Conservation (phyloP, 2,113 vertebrate species). For the rabbit (Oryctolagus cuniculus) region mOryCun1.1 NC_091438.1:68293501-68294000, state of each 20-base stretch:
- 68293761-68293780: neutral
- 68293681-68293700: neutral
- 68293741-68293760: neutral
- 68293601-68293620: neutral
- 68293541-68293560: neutral
- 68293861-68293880: neutral
- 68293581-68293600: neutral
- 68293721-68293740: neutral
- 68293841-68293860: fast-evolving
- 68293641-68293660: neutral
- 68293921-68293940: neutral
- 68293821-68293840: neutral
- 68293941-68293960: neutral
- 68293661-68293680: neutral
- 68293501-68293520: neutral
- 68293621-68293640: neutral
- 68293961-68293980: neutral
- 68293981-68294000: neutral
- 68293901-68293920: neutral
- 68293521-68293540: neutral
- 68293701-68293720: neutral
- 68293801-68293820: neutral
- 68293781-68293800: neutral
- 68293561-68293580: neutral
- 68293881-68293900: neutral